Conservation (phyloP, 2,888 invertebrate species). For the Ochropacha duplaris region DNA sequence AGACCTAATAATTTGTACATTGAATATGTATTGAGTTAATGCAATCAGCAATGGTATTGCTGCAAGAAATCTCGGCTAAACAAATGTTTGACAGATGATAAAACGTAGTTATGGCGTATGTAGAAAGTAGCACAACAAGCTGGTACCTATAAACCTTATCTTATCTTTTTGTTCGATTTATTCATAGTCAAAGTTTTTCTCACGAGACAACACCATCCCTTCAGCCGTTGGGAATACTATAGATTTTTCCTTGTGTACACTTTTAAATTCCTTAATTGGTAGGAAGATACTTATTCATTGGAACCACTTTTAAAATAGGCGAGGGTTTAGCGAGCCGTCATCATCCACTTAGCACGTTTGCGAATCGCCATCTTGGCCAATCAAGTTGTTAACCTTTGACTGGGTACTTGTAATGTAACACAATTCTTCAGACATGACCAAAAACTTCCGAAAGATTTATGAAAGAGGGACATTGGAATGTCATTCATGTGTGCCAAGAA, state of each 20-base stretch:
- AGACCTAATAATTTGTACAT: constrained; percentile 34
- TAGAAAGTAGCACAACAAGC: constrained; percentile 58
- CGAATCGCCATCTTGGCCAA: constrained; percentile 72
- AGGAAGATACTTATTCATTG: background rate
- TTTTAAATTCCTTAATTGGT: background rate
- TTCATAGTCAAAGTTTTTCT: constrained; percentile 38
- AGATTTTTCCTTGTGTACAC: background rate
- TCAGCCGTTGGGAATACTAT: background rate
- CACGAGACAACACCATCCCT: constrained; percentile 21
- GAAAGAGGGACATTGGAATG: background rate
- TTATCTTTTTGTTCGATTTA: constrained; percentile 49
- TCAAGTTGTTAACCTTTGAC: constrained; percentile 75
- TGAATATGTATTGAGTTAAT: constrained; percentile 29
- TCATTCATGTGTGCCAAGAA: background rate
- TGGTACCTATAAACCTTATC: constrained; percentile 53
- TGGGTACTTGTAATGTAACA: constrained; percentile 18
- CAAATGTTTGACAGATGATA: constrained; percentile 69
- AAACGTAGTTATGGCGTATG: constrained; percentile 48
- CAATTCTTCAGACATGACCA: background rate
- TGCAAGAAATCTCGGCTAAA: constrained; percentile 63
- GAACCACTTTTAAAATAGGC: constrained; percentile 43
- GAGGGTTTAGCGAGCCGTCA: constrained; percentile 54
- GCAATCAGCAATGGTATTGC: constrained; percentile 18
- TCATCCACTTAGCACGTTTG: constrained; percentile 77
- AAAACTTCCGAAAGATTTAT: background rate